A percentile compares a stretch with the other conserved stretches of the same genome.
phyloP scores from a whole-genome alignment of 2,797 vertebrate species.

The Halcyon smyrnensis region DNA sequence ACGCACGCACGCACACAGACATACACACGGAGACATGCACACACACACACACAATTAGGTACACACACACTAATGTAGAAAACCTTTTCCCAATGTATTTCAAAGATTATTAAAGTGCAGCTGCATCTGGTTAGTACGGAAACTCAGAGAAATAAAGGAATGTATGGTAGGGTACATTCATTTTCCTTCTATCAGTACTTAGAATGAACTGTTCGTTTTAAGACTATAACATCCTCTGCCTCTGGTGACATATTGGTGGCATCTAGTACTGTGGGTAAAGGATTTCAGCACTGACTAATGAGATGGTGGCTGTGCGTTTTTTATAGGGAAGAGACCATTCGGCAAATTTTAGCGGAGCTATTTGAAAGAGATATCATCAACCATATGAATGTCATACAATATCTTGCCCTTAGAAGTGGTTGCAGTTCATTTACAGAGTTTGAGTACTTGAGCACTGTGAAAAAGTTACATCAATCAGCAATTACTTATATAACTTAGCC shows the following conservation, averaged over 20 bases:
- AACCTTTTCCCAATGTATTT: not conserved
- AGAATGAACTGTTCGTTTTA: constrained; percentile 22
- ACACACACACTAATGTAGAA: not conserved
- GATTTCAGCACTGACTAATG: constrained; percentile 1
- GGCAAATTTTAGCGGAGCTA: not conserved
- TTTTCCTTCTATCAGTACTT: constrained; percentile 37
- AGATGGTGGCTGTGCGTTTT: not conserved
- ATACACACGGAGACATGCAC: not conserved
- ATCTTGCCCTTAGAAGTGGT: not conserved
- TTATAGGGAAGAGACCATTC: not conserved
- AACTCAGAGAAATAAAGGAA: not conserved
- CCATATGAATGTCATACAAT: not conserved
- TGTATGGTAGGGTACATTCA: not conserved
- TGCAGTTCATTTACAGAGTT: not conserved
- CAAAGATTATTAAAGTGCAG: not conserved
- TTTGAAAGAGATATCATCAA: constrained; percentile 40
- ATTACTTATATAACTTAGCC: not conserved
- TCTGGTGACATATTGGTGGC: constrained; percentile 64
- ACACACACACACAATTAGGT: not conserved
- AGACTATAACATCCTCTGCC: constrained; percentile 12
- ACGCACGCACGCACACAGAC: not conserved
- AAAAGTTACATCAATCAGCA: not conserved
- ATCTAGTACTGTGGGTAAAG: constrained; percentile 45
- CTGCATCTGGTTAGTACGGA: not conserved
- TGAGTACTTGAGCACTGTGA: not conserved